Evolutionary conservation across 2,797 vertebrate species (phyloP).

Genomic region (Coendou prehensilis): DNA sequence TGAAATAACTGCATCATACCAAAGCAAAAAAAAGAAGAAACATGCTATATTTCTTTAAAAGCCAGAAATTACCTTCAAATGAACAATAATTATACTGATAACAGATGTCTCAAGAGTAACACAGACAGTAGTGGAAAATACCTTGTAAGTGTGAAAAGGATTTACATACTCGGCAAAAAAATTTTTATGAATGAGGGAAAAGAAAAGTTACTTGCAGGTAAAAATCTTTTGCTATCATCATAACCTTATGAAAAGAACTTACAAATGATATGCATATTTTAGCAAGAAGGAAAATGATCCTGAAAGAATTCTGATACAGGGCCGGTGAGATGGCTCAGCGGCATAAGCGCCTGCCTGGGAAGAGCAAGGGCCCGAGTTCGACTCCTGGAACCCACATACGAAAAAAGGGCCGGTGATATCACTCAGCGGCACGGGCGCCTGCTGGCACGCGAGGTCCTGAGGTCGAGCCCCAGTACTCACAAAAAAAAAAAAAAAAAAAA

Average conservation of each 20-base stretch:
- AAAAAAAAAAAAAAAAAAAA: no score
- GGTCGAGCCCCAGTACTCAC: no score
- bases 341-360: no score
- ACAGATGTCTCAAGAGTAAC: background rate
- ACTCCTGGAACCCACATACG: no score
- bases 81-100: background rate
- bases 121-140: background rate
- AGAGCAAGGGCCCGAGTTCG: no score
- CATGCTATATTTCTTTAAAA: background rate
- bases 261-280: background rate
- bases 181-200: background rate
- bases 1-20: background rate
- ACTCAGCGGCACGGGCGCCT: no score
- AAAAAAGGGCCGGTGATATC: no score
- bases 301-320: background rate
- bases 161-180: background rate
- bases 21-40: background rate
- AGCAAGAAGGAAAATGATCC: background rate
- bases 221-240: background rate
- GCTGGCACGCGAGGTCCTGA: no score
- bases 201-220: background rate
- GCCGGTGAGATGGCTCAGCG: no score
- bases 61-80: background rate
- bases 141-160: background rate
- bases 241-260: background rate